phyloP scores from a whole-genome alignment of 2,888 invertebrate genomes.

The Phlogophora meticulosa region DNA sequence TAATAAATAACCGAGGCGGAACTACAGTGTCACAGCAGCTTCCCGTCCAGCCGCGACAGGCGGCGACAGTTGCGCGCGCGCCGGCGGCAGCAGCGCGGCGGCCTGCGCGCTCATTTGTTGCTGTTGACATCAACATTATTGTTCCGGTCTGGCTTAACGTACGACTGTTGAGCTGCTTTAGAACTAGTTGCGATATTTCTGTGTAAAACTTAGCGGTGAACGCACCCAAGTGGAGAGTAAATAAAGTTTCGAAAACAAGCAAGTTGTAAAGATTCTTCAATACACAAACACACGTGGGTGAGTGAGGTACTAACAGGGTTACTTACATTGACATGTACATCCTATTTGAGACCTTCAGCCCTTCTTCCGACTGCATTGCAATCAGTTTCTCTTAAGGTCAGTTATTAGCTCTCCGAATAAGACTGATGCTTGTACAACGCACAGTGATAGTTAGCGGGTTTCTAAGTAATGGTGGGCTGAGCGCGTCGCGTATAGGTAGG shows the following conservation, averaged over 20 bases:
- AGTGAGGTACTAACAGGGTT: background rate
- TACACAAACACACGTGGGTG: background rate
- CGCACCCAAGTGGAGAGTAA: background rate
- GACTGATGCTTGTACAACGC: background rate
- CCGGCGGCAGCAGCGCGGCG: conserved; percentile 28
- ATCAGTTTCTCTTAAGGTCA: background rate
- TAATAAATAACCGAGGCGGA: conserved; percentile 68
- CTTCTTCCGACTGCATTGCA: background rate
- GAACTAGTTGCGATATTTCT: conserved; percentile 37
- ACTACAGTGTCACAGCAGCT: conserved; percentile 60
- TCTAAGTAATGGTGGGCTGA: conserved; percentile 13
- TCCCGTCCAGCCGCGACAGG: conserved; percentile 53
- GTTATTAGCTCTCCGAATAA: background rate
- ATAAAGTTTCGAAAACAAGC: background rate
- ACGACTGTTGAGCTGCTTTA: conserved; percentile 20
- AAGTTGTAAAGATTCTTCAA: background rate
- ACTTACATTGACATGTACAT: background rate
- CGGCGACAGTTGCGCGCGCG: conserved; percentile 37
- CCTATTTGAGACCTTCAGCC: background rate
- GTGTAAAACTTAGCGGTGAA: conserved; percentile 14
- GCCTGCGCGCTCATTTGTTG: conserved; percentile 59
- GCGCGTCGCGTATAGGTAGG: conserved; percentile 45
- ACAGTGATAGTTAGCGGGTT: background rate
- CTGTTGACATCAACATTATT: conserved; percentile 65
- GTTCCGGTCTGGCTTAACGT: conserved; percentile 58